phyloP scores from a whole-genome alignment of 2,113 vertebrate species.

The Microtus oregoni region DNA sequence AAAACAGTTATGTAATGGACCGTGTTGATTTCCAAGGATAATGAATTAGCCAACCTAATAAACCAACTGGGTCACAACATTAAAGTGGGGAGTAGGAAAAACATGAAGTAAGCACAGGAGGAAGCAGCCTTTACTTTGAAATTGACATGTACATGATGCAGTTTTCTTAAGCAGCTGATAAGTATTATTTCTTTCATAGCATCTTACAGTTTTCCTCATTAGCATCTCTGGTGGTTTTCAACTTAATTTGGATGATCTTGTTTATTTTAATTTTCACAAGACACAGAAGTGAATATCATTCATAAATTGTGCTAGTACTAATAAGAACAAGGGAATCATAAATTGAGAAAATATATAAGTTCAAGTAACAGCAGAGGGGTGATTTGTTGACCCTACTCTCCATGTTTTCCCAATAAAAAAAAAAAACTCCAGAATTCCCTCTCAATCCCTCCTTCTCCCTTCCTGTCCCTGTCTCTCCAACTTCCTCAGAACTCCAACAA shows the following conservation, averaged over 20 bases:
- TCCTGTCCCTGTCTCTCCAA: background rate
- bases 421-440: background rate
- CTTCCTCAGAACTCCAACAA: background rate
- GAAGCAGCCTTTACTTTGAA: background rate
- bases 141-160: background rate
- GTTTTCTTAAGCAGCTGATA: background rate
- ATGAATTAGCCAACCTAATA: conserved; percentile 71
- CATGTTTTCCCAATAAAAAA: background rate
- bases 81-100: conserved; percentile 40
- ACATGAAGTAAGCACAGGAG: background rate
- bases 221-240: background rate
- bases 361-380: background rate
- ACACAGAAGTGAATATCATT: background rate
- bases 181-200: background rate
- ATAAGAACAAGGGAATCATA: background rate
- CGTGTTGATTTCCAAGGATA: conserved; percentile 49
- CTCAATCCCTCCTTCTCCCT: background rate
- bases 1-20: conserved; percentile 58
- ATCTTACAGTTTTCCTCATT: background rate
- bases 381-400: background rate
- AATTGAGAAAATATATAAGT: background rate
- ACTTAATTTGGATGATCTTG: background rate
- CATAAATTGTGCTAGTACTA: background rate
- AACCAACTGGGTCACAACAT: conserved; percentile 68
- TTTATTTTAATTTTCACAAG: background rate